A percentile compares a stretch with the other conserved stretches of the same genome.
Conservation (phyloP, 2,113 vertebrate genomes). For the Ammodytes dubius region DNA sequence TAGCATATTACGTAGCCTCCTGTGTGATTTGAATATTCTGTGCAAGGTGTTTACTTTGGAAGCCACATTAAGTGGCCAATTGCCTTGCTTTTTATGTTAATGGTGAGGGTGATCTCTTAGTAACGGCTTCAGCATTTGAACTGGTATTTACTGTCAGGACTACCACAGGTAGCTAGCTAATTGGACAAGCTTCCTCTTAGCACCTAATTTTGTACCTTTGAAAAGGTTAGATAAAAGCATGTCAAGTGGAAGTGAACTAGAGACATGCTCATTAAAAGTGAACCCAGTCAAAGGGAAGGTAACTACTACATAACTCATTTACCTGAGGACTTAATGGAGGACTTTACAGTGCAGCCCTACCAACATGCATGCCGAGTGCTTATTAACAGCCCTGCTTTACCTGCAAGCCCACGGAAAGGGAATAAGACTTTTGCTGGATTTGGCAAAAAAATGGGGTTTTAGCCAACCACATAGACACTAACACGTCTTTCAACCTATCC, state of each 20-base stretch:
- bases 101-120: slow-evolving; percentile 46
- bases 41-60: slow-evolving; percentile 47
- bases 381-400: slow-evolving; percentile 32
- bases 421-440: slow-evolving; percentile 25
- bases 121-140: slow-evolving; percentile 62
- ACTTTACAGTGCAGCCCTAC: slow-evolving; percentile 49
- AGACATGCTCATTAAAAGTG: slow-evolving; percentile 73
- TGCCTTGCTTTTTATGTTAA: slow-evolving; percentile 54
- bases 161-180: slow-evolving; percentile 68
- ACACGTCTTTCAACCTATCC: slow-evolving; percentile 39
- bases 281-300: slow-evolving; percentile 59
- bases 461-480: slow-evolving; percentile 38
- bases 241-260: slow-evolving; percentile 71
- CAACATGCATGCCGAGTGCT: slow-evolving; percentile 13
- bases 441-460: not conserved
- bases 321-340: slow-evolving; percentile 55
- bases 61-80: slow-evolving; percentile 38
- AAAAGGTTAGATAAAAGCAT: slow-evolving; percentile 59
- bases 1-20: not conserved
- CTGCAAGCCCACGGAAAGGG: slow-evolving; percentile 10
- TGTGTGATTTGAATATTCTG: slow-evolving; percentile 32
- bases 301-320: slow-evolving; percentile 60
- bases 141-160: slow-evolving; percentile 35
- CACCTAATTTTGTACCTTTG: slow-evolving; percentile 65
- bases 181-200: slow-evolving; percentile 63